Evolutionary conservation across 2,888 invertebrate genomes (phyloP).

Genomic region (Habrosyne pyritoides): DNA sequence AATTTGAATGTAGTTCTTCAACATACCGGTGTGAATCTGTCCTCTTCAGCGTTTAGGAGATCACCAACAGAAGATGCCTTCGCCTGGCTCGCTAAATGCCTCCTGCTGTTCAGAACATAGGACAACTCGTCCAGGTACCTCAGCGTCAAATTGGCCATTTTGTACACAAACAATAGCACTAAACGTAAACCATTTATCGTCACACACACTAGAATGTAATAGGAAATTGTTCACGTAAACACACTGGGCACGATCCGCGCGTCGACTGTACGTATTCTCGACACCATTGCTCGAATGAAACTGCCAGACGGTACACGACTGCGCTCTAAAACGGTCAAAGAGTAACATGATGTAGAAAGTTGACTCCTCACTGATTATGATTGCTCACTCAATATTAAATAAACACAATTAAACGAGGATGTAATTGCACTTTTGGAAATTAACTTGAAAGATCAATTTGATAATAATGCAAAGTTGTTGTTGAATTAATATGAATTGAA

Average conservation of each 20-base stretch:
- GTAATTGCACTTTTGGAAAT: neutral
- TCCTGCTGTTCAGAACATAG: conserved; percentile 73
- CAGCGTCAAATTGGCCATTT: conserved; percentile 76
- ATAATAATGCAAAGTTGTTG: neutral
- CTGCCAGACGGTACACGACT: conserved; percentile 37
- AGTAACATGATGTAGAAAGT: conserved; percentile 9
- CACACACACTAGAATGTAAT: conserved; percentile 40
- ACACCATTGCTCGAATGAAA: conserved; percentile 52
- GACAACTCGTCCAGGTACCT: conserved; percentile 81
- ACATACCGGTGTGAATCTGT: conserved; percentile 70
- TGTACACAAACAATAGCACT: conserved; percentile 37
- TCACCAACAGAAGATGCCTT: conserved; percentile 80
- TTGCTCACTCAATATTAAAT: neutral
- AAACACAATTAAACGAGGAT: neutral
- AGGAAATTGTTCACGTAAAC: conserved; percentile 58
- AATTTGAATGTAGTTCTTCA: conserved; percentile 11
- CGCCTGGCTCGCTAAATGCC: conserved; percentile 67
- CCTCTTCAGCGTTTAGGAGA: conserved; percentile 74
- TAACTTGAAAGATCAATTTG: neutral
- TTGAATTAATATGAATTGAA: neutral
- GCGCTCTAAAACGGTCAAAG: conserved; percentile 28
- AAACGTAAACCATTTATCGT: conserved; percentile 39
- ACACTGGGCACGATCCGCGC: conserved; percentile 32
- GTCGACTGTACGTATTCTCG: conserved; percentile 15
- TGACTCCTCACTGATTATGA: neutral